Base-by-base conservation (phyloP, 2,888 invertebrate genomes). In the Lathronympha strigana region DNA sequence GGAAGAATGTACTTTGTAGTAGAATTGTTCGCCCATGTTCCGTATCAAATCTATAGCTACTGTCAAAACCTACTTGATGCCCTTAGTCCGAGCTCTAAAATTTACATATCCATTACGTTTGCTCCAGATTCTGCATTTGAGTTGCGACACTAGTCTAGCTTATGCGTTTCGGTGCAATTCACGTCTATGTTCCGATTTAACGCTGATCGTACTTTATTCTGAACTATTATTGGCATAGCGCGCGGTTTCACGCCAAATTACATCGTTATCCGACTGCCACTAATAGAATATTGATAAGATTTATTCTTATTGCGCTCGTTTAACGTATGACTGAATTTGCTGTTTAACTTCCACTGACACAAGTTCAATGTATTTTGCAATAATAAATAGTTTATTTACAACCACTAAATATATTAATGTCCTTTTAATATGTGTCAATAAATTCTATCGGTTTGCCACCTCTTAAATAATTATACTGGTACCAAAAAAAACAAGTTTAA, bases 71-170 rank as follows among this genome's bases (percentile, higher is more conserved):
- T 76, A 76, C 75, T 74, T 73, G 74, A 74, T 76, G 77, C 77
- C 78, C 77, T 79, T 75, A 74, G 73, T 55, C 19, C 76, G 78
- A 76, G 76, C 77, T 78, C 73, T 81, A 77, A 77, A 84, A 86
- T 86, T 84, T 83, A 81, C 83, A 84, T 84, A 82, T 80, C 82
- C 83, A 84, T 84, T 86, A 81, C 78, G 76, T 78, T 81, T 82
- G 85, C 80, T 85, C 85, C 74, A 85, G 81, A 80, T 84, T 84
- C 77, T 76, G 76, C 71, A 71, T 80, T 80, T 72, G 72, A 76
- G 75, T 86, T 84, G 80, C 84, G 75, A 83, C 79, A 84, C 63
- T 73, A 68, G 43, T 31, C 57, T 31, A 57, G 77, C 75, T 78
- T 80, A 77, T 80, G 76, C 75, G 76, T 82, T 82, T 79, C 77